Base-by-base conservation (phyloP, 2,797 vertebrate species). In the Myotis findleyi region DNA sequence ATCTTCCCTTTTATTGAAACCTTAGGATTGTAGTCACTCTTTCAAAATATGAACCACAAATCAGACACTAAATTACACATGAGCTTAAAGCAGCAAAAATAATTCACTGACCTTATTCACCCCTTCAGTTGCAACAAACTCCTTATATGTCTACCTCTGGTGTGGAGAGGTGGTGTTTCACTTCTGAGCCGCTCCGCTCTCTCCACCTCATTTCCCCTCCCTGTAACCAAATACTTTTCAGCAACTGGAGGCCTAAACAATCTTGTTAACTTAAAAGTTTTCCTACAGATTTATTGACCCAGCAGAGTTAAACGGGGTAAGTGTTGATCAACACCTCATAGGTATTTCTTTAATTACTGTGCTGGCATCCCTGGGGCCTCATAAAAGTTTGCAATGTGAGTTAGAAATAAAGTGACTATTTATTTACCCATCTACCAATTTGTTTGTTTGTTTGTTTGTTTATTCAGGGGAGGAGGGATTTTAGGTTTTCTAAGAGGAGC, bases 261-360 rank as follows among this genome's bases (percentile, higher is more conserved):
- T 91, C 97, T 92, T 82, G 96, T 97, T 97, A 97, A 91, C 97
- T 97, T 97, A 77, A 93, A 97, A 97, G 7, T 97, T 97, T 97
- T 96, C 94, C 38, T 97, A 97, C 95, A 96, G 93, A 97, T 98
- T 98, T 98, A 98, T 97, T 98, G 97, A 97, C 14, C 6, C 84
- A 96, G 94, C 89, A 86, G 57, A 96, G 95, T 96, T 97, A 92
- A 96, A 96, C 95, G 82, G 87, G 94, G 96, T 93, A 94, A 97
- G 94, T 87, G 97, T 95, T 98, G 97, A 97, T 97, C 97, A 94
- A 97, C 10, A 41, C 96, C 98, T 98, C 97, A 91, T 91, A 97
- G 95, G 97, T 90, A 96, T 98, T 98, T 98, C 97, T 98, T 95
- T 98, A 98, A 98, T 98, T 98, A 97, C 96, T 97, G 96, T 91